These are phyloP conservation scores for Idaea biselata DNA, from an alignment of 2,888 invertebrate genomes.

Conservation along the genomic window DNA sequence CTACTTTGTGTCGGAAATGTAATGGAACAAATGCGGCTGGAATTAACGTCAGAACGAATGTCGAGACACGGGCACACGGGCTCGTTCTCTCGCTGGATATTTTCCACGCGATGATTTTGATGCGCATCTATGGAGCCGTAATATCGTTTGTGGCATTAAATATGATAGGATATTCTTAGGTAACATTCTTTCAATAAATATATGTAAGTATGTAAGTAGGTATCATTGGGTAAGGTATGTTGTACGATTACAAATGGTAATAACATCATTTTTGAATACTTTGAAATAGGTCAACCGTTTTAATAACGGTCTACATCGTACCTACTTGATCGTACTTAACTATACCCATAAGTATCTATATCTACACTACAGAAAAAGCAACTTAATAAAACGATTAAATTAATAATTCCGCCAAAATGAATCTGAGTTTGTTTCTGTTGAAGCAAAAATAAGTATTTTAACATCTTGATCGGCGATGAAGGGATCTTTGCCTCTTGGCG, in stretches of 20 bases:
- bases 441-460: constrained; percentile 54
- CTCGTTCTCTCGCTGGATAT: constrained; percentile 72
- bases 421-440: constrained; percentile 30
- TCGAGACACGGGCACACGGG: constrained; percentile 76
- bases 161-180: constrained; percentile 3
- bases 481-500: constrained; percentile 49
- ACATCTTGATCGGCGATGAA: constrained; percentile 60
- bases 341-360: neutral
- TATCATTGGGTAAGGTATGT: neutral
- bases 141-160: constrained; percentile 57
- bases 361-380: no score
- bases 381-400: neutral
- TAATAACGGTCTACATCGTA: no score
- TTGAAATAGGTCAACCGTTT: no score
- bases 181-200: constrained; percentile 8
- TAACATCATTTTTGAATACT: no score
- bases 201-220: no score
- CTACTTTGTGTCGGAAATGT: constrained; percentile 81
- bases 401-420: neutral
- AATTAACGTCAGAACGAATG: constrained; percentile 80
- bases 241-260: neutral
- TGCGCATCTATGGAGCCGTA: constrained; percentile 67
- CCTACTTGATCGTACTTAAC: neutral
- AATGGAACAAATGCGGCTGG: constrained; percentile 81
- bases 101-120: constrained; percentile 78